Base-by-base conservation (phyloP, 2,888 invertebrate genomes). In the Phasia obesa region DNA sequence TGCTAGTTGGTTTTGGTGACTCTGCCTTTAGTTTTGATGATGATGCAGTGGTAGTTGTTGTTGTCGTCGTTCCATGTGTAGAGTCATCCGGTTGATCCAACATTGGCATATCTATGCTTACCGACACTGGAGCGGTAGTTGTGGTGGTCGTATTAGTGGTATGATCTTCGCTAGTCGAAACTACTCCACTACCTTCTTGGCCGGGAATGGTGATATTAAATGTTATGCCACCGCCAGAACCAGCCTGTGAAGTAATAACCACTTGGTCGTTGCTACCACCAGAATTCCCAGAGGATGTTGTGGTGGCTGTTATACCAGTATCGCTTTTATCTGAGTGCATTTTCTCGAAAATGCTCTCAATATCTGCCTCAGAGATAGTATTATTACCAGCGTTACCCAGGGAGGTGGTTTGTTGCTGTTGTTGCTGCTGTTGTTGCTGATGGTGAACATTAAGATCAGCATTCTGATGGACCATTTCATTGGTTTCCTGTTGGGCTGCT, bases 341-440 rank as follows among this genome's bases (percentile, higher is more conserved):
- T 85, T 92, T 92, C 83, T 92, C 92, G 62, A 92, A 92, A 81
- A 92, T 90, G 85, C 92, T 92, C 83, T 92, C 92, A 84, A 92
- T 91, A 77, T 92, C 92, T 13, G 90, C 90, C 69, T 91, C 91
- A 71, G 88, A 88, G 38, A 88, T 88, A 38, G 87, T 85, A 49
- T 88, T 86, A 60, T 82, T 88, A 13, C 73, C 75, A 47, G 88
- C 87, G 55, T 87, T 88, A 15, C 79, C 87, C 21, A 85, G 82
- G 7, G 67, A 62, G 7, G 59, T 49, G 15, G 74, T 47, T 19
- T 80, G 81, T 38, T 67, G 62, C 5, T 85, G 80, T 2, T 81
- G 82, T 27, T 83, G 83, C 15, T 83, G 83, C 17, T 75, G 83
- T 13, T 42, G 38, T 42, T 81, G 83, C 42, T 83, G 83, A 17